These are phyloP conservation scores for Cladopsammia gracilis DNA, from an alignment of 64 coral and sea anemone genomes.

Conservation along the genomic window DNA sequence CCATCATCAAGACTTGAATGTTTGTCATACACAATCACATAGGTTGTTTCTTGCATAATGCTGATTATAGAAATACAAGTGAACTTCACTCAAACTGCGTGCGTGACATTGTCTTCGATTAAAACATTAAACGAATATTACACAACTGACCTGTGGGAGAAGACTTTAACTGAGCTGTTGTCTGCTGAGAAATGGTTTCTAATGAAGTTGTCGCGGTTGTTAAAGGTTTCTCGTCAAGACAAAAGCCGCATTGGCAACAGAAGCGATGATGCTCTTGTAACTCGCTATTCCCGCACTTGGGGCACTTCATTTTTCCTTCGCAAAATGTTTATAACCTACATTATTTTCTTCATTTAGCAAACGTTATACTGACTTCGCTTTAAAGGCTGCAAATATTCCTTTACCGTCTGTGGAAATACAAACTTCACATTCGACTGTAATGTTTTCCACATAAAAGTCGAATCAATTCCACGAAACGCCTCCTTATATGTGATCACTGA, in stretches of 20 bases:
- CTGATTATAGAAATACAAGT: too few relatives aligned
- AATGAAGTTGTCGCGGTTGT: too few relatives aligned
- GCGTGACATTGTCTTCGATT: too few relatives aligned
- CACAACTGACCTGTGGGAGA: too few relatives aligned
- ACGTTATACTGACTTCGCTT: not conserved
- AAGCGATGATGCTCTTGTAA: constrained; percentile 33
- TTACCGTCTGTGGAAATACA: not conserved
- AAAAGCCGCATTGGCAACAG: constrained; percentile 6
- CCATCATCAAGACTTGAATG: too few relatives aligned
- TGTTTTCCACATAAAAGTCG: constrained; percentile 7
- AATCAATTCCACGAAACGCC: not conserved
- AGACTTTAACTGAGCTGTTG: too few relatives aligned
- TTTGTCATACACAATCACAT: too few relatives aligned
- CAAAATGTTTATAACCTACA: not conserved
- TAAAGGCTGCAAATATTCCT: not conserved
- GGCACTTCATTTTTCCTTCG: not conserved
- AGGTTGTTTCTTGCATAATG: too few relatives aligned
- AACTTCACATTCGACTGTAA: not conserved
- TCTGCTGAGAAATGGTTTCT: too few relatives aligned
- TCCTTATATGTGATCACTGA: not conserved
- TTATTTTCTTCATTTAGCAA: not conserved
- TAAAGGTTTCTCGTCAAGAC: not conserved
- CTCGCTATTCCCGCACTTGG: constrained; percentile 5
- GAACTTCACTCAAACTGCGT: too few relatives aligned
- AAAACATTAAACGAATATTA: too few relatives aligned